phyloP scores from a whole-genome alignment of 1,140 invertebrate species.

The Acromyrmex echinatior region DNA sequence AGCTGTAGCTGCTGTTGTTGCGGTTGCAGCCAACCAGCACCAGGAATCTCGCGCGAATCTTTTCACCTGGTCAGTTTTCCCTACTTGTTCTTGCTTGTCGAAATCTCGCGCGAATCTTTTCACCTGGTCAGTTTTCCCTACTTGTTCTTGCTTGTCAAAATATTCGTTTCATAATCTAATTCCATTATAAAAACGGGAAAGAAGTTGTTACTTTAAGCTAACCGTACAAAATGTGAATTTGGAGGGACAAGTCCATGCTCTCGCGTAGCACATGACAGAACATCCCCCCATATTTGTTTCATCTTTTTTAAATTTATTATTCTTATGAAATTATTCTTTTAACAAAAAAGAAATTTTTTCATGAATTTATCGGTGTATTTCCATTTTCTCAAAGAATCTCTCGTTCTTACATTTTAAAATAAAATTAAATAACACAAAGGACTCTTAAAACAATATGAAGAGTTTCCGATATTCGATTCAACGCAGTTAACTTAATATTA shows the following conservation, averaged over 20 bases:
- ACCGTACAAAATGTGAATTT: conserved; percentile 7
- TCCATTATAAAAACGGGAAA: conserved; percentile 27
- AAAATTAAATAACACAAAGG: too few species aligned
- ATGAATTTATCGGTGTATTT: neutral
- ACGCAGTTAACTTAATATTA: too few species aligned
- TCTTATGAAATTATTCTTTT: neutral
- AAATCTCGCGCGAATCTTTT: conserved; percentile 61
- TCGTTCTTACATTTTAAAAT: neutral
- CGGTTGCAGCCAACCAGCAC: conserved; percentile 65
- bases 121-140: conserved; percentile 52
- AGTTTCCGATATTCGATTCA: too few species aligned
- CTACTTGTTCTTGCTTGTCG: conserved; percentile 36
- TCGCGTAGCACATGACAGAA: neutral
- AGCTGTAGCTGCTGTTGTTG: conserved; percentile 77
- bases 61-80: conserved; percentile 56
- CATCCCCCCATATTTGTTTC: neutral
- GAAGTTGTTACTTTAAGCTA: neutral
- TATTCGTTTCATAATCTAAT: conserved; percentile 52
- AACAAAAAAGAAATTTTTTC: neutral
- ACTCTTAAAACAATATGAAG: too few species aligned
- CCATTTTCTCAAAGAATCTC: neutral
- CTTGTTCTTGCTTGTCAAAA: conserved; percentile 57
- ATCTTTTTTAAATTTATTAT: neutral
- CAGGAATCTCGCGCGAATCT: conserved; percentile 58
- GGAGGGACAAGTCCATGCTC: neutral